Base-by-base conservation (phyloP, 2,797 vertebrate genomes). In the Ficedula albicollis region DNA sequence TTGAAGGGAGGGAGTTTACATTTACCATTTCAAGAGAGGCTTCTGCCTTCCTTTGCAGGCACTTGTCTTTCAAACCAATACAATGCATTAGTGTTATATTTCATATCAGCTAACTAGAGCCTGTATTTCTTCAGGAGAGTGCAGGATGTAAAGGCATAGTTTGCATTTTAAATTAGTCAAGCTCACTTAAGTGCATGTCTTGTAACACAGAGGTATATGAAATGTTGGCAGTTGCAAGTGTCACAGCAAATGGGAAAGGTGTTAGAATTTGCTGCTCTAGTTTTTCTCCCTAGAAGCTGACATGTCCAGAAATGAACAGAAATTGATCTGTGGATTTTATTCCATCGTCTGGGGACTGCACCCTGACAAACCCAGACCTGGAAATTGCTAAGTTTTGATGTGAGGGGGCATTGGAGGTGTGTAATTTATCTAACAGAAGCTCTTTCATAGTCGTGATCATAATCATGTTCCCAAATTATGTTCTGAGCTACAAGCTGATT, bases 61-160 rank as follows among this genome's bases (percentile, higher is more conserved):
- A 30, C 7, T 11, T 52, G 27, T 30, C 29, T 30, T 52, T 52
- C 51, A 52, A 30, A 52, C 7, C 17, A 52, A 52, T 29, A 17
- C 27, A 52, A 52, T 87, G 23, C 85, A 63, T 81, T 87, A 41
- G 68, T 95, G 46, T 89, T 96, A 76, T 6, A 52, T 96, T 93
- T 96, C 55, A 13, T 66, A 32, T 88, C 93, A 87, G 36, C 46
- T 92, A 85, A 67, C 46, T 41, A 83, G 60, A 92, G 34, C 46
- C 95, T 52, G 6, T 63, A 15, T 90, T 92, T 95, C 60, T 54
- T 18, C 29, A 51, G 49, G 52, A 89, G 48, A 72, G 20, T 89
- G 15, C 20, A 34, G 29, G 44, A 29, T 81, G 11, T 36, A 87
- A 81, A 87, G 49, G 23, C 32, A 16, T 77, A 29, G 49, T 83